Evolutionary conservation across 2,797 vertebrate species (phyloP).

Genomic region (Sparus aurata): DNA sequence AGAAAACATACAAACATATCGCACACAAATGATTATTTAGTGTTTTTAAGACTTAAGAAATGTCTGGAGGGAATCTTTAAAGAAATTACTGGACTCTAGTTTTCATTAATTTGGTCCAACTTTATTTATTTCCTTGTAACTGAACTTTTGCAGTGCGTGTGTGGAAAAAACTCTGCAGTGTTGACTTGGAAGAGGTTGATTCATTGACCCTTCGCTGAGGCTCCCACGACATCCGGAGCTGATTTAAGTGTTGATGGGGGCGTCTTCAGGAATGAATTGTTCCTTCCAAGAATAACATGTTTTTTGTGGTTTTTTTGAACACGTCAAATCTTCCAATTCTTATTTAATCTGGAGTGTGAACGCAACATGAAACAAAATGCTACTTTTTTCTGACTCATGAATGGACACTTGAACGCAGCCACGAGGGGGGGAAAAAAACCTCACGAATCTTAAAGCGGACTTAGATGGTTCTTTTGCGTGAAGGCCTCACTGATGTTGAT

Average conservation of each 20-base stretch:
- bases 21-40: not conserved
- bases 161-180: slow-evolving; percentile 45
- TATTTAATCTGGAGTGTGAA: not conserved
- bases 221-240: slow-evolving; percentile 32
- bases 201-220: slow-evolving; percentile 39
- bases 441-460: slow-evolving; percentile 41
- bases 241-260: slow-evolving; percentile 15
- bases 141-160: slow-evolving; percentile 49
- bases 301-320: not conserved
- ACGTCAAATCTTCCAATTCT: not conserved
- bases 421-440: slow-evolving; percentile 25
- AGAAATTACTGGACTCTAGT: slow-evolving; percentile 52
- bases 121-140: slow-evolving; percentile 67
- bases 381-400: slow-evolving; percentile 27
- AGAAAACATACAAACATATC: too few relatives aligned
- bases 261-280: slow-evolving; percentile 27
- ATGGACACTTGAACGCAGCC: slow-evolving; percentile 24
- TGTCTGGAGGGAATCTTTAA: not conserved
- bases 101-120: slow-evolving; percentile 74
- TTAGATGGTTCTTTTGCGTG: slow-evolving; percentile 37
- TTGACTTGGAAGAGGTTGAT: slow-evolving; percentile 28
- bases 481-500: slow-evolving; percentile 70
- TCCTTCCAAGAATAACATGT: slow-evolving; percentile 31
- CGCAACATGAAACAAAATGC: slow-evolving; percentile 41
- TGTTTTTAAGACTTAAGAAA: not conserved